Conservation (phyloP, 2,113 vertebrate species). For the Eulemur rufifrons region DNA sequence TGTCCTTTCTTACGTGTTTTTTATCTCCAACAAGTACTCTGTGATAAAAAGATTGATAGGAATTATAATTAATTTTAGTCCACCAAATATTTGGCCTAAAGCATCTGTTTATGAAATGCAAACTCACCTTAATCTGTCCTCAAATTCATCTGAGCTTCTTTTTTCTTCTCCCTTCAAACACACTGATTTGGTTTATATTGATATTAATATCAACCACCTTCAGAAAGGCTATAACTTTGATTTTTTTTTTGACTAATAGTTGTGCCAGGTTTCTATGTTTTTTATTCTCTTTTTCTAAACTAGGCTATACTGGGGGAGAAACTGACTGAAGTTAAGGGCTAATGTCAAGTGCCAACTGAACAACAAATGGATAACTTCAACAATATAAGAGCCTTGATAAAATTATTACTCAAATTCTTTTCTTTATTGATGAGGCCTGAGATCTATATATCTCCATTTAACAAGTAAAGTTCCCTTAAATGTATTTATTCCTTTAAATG, state of each 20-base stretch:
- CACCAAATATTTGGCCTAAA: neutral
- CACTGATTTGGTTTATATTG: neutral
- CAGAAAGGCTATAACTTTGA: neutral
- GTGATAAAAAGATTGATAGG: neutral
- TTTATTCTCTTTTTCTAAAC: neutral
- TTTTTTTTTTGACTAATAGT: neutral
- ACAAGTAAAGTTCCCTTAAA: neutral
- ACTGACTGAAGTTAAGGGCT: neutral
- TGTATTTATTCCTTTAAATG: neutral
- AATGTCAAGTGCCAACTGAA: neutral
- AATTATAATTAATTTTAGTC: neutral
- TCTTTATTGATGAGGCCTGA: neutral
- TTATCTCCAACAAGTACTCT: neutral
- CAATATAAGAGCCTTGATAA: neutral
- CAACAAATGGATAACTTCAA: neutral
- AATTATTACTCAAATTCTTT: neutral
- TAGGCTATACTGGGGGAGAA: neutral
- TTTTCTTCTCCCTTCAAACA: neutral
- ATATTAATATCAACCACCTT: neutral
- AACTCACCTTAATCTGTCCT: neutral
- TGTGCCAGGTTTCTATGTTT: neutral
- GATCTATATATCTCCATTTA: neutral
- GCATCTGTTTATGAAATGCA: constrained; percentile 12
- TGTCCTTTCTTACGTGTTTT: neutral
- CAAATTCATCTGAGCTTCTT: neutral